Base-by-base conservation (phyloP, 2,113 vertebrate species). In the Sakesphorus luctuosus region DNA sequence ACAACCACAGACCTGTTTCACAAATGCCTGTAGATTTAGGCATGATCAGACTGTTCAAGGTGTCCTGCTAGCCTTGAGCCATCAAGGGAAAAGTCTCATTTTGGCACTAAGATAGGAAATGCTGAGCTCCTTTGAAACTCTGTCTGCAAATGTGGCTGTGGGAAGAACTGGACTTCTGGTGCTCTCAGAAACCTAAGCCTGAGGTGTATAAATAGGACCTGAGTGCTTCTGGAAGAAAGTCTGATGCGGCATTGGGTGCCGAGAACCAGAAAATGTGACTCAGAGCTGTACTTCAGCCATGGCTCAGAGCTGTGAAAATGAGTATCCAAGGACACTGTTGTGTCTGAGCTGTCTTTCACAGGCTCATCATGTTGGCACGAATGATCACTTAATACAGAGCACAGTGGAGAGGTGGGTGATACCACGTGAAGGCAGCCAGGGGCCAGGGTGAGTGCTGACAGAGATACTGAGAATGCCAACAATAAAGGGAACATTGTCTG, bases 281-380 rank as follows among this genome's bases (percentile, higher is more conserved):
- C 59, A 55, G 65, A 92, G 59, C 59, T 86, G 49, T 73, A 46
- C 21, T 92, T 93, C 75, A 92, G 85, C 75, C 23, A 1, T 90
- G 76, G 68, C 46, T 88, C 38, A 85, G 78, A 87, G 73, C 76
- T 93, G 88, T 84, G 73, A 84, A 92, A 93, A 84, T 7, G 18
- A 18, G 10, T 62, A 87, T 46, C 61, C 61, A 78, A 95, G 90
- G 73, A 81, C 73, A 35, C n/a, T 87, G 52, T 79, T 66, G 73
- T 90, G 53, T 84, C 80, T 94, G 76, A 87, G 69, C 84, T 94
- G 79, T 88, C 76, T 96, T 88, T 93, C 92, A 79, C 65, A 81
- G 0, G 0, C 65, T 88, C 94, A 56, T 73, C 62, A 49, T 0
- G 0, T 73, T 84, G 73, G 68, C 84, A 61, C 10, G 18, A 89